Evolutionary conservation across 2,888 invertebrate species (phyloP), one percentile per base, ranked within the genome.

Genomic region (Lasioglossum villosulum): DNA sequence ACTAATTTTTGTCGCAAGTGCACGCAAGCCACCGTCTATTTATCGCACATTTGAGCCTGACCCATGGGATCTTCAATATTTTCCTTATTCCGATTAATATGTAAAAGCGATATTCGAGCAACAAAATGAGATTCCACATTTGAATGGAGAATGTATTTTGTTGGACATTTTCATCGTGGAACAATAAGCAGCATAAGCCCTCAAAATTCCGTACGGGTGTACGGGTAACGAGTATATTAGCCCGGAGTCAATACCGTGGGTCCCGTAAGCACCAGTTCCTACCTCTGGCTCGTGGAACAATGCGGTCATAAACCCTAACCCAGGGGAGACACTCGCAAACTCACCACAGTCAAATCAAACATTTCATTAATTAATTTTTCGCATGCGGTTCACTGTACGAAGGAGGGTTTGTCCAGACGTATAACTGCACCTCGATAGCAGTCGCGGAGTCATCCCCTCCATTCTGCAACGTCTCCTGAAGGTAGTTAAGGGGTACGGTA

Each of bases 361-460:
- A 66, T 34, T 66, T 66, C 16, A 19, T 66, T 66, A 66, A 66
- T 66, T 66, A 34, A 66, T 66, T 66, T 66, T 66, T 66, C 19
- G 19, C 19, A 19, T 66, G 66, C 34, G 34, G 1, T 5, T 66
- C 34, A 19, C 3, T 19, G 16, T 3, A 19, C 5, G 27, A 19
- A 34, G 19, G 19, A 34, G 30, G 2, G 8, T 19, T 30, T 19
- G 8, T 56, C n/a, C n/a, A n/a, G n/a, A n/a, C 4, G n/a, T 56
- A 56, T 12, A n/a, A 1, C 12, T 12, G 10, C 8, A 12, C 12
- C 56, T 56, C 56, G 56, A 56, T 56, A n/a, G 1, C n/a, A 56
- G 56, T n/a, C 56, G 4, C n/a, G 8, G 12, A 56, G 56, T 56
- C 12, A 10, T 56, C 56, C n/a, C 12, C 56, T n/a, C n/a, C n/a